Base-by-base conservation (phyloP, 2,888 invertebrate species). In the Plusia festucae region DNA sequence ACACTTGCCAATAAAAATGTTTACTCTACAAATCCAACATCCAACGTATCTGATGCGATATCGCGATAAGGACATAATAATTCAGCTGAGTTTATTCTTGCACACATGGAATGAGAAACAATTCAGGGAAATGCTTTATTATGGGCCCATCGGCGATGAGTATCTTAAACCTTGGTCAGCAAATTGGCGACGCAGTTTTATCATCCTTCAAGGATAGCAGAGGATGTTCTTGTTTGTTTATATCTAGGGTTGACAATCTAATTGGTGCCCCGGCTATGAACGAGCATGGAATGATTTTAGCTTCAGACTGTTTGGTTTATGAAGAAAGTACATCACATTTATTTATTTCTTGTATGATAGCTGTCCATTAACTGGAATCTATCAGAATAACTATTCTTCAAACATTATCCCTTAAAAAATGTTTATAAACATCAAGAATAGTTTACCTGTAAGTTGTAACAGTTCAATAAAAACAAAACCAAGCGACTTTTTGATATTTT, bases 71-170 rank as follows among this genome's bases (percentile, higher is more conserved):
- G 53, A 60, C 49, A 60, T 68, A 46, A 32, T 60, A 67, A 57
- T 62, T 27, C 44, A 51, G 34, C 24, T 60, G 49, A 51, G 34
- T 59, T 65, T 64, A 62, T 60, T 58, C 59, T 22, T 52, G 20
- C 49, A 54, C 27, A 34, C 15, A 63, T 56, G 53, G 67, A 70
- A 77, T 65, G 53, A 53, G 49, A 62, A 63, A 53, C 46, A 52
- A 72, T 69, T 61, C 62, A 61, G 53, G 49, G 58, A 72, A 68
- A 73, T 73, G 60, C 20, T 67, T 57, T 73, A 67, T 65, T 78
- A 76, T 54, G 60, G 58, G 22, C 57, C 65, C 67, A 54, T 59
- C 8, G 53, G 30, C 40, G 56, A 69, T 68, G 62, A 56, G 68
- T 56, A 53, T 65, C 54, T 68, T 55, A 16, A 15, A 57, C 53